Evolutionary conservation across 2,888 invertebrate genomes (phyloP), one percentile per base, ranked within the genome.

Genomic region (Euclidia mi): DNA sequence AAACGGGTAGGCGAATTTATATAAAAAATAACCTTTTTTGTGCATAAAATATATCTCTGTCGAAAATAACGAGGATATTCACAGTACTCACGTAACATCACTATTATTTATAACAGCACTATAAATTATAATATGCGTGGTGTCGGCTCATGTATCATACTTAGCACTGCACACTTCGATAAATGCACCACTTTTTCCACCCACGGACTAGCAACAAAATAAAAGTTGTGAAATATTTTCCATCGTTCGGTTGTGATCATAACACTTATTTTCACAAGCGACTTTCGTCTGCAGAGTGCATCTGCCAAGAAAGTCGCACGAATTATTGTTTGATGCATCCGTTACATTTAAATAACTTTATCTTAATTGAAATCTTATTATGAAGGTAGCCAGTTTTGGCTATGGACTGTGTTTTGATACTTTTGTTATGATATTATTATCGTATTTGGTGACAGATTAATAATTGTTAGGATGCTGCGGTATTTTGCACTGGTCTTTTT

Each of bases 321-420:
- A 83, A 79, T 85, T 86, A 89, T 90, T 84, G 85, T 83, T 86
- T 82, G 80, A 82, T 78, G 84, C 83, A 82, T 86, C 79, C 80
- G 70, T 78, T 72, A 80, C 84, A 85, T 89, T 88, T 83, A 86
- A 87, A 86, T 83, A 82, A 81, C 74, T 78, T 78, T 87, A 87
- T 88, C 87, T 85, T 84, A 87, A 87, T 86, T 85, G 84, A 83
- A 87, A 88, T 88, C 85, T 84, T 81, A 79, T 79, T 73, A 76
- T 74, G 51, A 56, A 63, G 49, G 62, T 47, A 56, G 67, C 56
- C 58, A 59, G 56, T 55, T 67, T 76, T 65, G 58, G 50, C 47
- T 32, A 43, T 50, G 59, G 32, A 43, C 38, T 42, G 61, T 45
- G 52, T 59, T 59, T 65, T 57, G 48, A 53, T 68, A 48, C 53